Conservation (phyloP, 2,113 vertebrate genomes). For the Cygnus buccinator region DNA sequence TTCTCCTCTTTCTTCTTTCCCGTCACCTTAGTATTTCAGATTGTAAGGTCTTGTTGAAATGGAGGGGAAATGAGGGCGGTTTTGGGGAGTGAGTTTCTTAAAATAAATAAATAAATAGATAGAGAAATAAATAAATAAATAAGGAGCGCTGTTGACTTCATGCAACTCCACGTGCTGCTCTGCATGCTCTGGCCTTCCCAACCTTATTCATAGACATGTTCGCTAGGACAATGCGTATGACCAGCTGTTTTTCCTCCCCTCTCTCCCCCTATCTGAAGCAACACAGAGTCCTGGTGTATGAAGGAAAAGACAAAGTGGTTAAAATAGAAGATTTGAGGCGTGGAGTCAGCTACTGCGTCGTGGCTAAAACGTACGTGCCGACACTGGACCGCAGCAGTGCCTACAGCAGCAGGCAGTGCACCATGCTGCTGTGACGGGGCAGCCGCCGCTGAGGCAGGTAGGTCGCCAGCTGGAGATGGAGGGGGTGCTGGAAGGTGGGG, state of each 20-base stretch:
- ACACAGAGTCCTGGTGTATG: constrained; percentile 55
- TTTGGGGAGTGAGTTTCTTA: background rate
- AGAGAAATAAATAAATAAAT: background rate
- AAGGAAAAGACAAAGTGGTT: constrained; percentile 64
- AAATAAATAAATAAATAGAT: background rate
- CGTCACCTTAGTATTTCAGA: background rate
- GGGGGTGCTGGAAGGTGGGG: background rate
- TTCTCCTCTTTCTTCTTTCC: background rate
- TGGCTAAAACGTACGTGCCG: constrained; percentile 37
- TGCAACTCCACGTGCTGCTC: background rate
- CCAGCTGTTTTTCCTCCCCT: background rate
- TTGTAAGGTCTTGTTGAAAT: background rate
- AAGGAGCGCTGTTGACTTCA: background rate
- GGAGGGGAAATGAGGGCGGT: background rate
- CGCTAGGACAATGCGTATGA: background rate
- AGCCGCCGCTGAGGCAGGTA: background rate
- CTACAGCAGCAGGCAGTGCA: constrained; percentile 60
- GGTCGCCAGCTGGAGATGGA: background rate
- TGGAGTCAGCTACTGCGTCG: constrained; percentile 50
- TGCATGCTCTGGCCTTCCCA: background rate
- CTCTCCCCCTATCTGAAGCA: constrained; percentile 16
- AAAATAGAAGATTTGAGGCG: constrained; percentile 50
- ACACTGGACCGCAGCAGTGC: constrained; percentile 57
- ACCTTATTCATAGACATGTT: background rate
- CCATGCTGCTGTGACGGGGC: background rate